Base-by-base conservation (phyloP, 1,140 invertebrate genomes). In the Eriosoma lanigerum region DNA sequence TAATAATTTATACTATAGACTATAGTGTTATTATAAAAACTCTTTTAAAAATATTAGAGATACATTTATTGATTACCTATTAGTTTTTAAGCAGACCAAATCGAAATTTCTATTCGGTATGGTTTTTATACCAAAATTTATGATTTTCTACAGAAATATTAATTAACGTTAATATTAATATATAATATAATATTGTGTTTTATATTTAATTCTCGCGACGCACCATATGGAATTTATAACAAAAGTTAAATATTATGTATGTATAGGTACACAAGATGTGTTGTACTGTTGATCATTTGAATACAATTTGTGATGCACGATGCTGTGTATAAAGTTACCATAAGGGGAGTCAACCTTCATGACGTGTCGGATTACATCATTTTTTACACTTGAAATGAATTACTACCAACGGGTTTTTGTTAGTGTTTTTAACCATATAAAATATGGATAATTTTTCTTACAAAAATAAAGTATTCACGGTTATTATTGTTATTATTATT, bases 341-440 rank as follows among this genome's bases (percentile, higher is more conserved):
- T 44, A 15, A 66, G 62, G n/a, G 32, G 62, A 66, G 19, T 44
- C 62, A 21, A 66, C 17, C 62, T 64, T 66, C 62, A 21, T 21
- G 19, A 12, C 0, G 32, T 38, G 38, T 66, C 32, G 12, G n/a
- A 66, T 66, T 66, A 66, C 32, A 21, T 44, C n/a, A 21, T 66
- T 66, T 44, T 21, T 44, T 29, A 13, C 62, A 21, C n/a, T 21
- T 12, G 3, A 15, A 0, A 19, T 44, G 10, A 44, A 66, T 38
- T 21, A 44, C 12, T 21, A 38, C 19, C 3, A 29, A 19, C 0
- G 17, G 8, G 6, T 21, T 66, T 66, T 21, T 44, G 3, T 21
- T 9, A 21, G 38, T 15, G 46, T 8, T 48, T 48, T 48, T 15
- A 13, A 66, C 38, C 3, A 26, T 15, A 38, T 38, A 10, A 38